Evolutionary conservation across 2,797 vertebrate genomes (phyloP).

Genomic region (Petrocephalus sullivani): DNA sequence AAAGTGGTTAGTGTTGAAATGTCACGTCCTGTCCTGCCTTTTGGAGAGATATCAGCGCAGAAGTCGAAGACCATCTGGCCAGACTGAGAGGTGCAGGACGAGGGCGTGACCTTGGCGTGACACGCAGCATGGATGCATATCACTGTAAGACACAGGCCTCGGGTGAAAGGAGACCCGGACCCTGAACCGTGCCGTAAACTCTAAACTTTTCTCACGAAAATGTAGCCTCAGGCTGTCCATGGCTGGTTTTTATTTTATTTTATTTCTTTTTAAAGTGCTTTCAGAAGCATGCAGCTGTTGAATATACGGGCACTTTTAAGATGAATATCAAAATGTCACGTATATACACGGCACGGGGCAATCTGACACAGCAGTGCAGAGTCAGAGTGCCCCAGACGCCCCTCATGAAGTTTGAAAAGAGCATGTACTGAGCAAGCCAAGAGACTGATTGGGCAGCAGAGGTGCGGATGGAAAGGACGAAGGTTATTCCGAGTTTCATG

Average conservation of each 20-base stretch:
- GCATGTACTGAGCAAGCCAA: not conserved
- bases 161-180: slow-evolving; percentile 20
- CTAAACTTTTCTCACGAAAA: not conserved
- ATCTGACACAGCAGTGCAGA: not conserved
- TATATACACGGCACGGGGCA: not conserved
- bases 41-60: not conserved
- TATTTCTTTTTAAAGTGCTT: not conserved
- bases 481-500: not conserved
- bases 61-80: not conserved
- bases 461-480: not conserved
- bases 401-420: not conserved
- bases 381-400: not conserved
- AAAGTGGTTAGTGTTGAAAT: not conserved
- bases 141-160: slow-evolving; percentile 14
- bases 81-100: not conserved
- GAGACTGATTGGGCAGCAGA: not conserved
- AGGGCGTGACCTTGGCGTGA: not conserved
- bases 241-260: not conserved
- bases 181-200: slow-evolving; percentile 2
- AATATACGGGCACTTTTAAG: not conserved
- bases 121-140: slow-evolving; percentile 20
- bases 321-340: not conserved
- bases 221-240: not conserved
- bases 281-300: not conserved
- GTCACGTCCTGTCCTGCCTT: not conserved